Conservation (phyloP, 1,140 invertebrate genomes). For the Daktulosphaira vitifoliae region DNA sequence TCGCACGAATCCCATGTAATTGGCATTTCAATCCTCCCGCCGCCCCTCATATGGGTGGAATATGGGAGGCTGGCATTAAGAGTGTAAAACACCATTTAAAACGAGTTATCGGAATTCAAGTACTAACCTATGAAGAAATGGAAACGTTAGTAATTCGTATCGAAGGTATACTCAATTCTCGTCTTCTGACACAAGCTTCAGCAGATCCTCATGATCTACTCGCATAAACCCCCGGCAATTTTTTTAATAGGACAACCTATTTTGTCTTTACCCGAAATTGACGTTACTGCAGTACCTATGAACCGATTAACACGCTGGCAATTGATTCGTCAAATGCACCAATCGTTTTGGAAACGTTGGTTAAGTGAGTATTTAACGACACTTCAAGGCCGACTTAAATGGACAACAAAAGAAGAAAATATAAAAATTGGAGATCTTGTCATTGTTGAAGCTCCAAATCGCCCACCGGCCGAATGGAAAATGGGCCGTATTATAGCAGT, state of each 20-base stretch:
- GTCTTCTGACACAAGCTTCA: constrained; percentile 34
- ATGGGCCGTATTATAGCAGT: constrained; percentile 12
- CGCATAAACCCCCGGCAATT: too few relatives aligned
- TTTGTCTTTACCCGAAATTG: constrained; percentile 11
- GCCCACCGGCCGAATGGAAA: constrained; percentile 14
- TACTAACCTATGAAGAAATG: constrained; percentile 41
- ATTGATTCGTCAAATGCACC: constrained; percentile 35
- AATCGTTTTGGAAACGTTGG: constrained; percentile 36
- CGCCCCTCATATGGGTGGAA: constrained; percentile 42
- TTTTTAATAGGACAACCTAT: not conserved
- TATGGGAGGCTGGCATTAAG: constrained; percentile 42
- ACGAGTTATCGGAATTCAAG: constrained; percentile 21
- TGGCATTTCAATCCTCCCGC: constrained; percentile 41
- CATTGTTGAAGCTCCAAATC: not conserved
- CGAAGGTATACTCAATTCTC: constrained; percentile 40
- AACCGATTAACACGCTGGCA: constrained; percentile 38
- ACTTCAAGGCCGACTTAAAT: constrained; percentile 20
- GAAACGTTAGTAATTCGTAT: constrained; percentile 38
- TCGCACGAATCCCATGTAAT: not conserved
- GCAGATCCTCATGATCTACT: not conserved
- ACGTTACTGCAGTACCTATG: constrained; percentile 16
- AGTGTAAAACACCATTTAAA: constrained; percentile 39
- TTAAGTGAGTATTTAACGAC: constrained; percentile 14
- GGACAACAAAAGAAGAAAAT: constrained; percentile 12
- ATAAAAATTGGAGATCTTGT: constrained; percentile 35